phyloP scores from a whole-genome alignment of 2,113 vertebrate genomes.

The Cyanocitta stelleri region DNA sequence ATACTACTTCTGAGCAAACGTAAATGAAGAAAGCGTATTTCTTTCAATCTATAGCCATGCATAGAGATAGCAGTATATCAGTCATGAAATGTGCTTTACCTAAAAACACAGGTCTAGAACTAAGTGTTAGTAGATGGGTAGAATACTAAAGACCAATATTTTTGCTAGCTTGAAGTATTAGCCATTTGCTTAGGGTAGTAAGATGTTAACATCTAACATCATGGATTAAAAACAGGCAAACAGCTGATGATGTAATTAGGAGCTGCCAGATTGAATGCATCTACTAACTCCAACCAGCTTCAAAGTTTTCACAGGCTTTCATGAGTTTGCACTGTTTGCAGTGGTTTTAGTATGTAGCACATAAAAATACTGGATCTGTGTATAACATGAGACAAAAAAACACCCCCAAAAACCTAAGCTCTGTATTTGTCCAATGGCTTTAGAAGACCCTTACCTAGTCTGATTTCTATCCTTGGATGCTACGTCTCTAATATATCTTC shows the following conservation, averaged over 20 bases:
- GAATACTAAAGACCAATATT: background rate
- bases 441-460: background rate
- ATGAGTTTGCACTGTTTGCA: background rate
- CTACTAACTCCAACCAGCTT: background rate
- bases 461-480: background rate
- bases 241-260: background rate
- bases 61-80: background rate
- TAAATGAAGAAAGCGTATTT: background rate
- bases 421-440: background rate
- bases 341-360: background rate
- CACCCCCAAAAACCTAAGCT: fast-evolving
- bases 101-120: background rate
- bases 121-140: background rate
- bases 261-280: background rate
- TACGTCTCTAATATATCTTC: background rate
- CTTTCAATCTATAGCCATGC: background rate
- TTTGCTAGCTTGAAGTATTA: background rate
- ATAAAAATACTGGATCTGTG: background rate
- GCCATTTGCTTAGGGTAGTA: background rate
- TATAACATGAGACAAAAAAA: background rate
- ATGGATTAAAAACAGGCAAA: background rate
- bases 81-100: background rate
- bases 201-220: background rate
- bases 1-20: background rate
- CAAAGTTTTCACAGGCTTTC: background rate